Base-by-base conservation (phyloP, 2,888 invertebrate genomes). In the Aspidiotus destructor region DNA sequence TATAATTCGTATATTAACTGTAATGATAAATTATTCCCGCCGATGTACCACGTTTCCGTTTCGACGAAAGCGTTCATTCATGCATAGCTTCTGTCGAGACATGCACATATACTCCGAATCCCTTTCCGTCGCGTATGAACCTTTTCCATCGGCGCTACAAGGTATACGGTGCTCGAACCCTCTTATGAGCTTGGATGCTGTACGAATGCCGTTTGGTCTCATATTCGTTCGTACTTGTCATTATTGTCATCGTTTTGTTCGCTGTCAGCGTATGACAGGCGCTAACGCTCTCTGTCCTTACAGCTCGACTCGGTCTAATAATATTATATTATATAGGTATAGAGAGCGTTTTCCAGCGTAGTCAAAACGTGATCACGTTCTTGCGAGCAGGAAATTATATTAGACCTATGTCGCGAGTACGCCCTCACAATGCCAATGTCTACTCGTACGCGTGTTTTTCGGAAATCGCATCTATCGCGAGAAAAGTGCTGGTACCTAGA, bases 21-120 rank as follows among this genome's bases (percentile, higher is more conserved):
- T 40, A 15, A 63, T 63, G 63, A 63, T 63, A 63, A 63, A 63
- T 63, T 63, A 63, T 63, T 63, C 63, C 41, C 41, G 63, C 63
- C 63, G 17, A 52, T 17, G 63, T 63, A 63, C 15, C 63, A 40
- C 63, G 41, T 63, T 63, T 63, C 63, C 63, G 63, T 54, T 63
- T 8, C 55, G 63, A 41, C 53, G 13, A 63, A 63, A 54, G 42
- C 41, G 63, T 63, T 54, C 63, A 63, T 63, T 63, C 63, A 55
- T 63, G 63, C 63, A 63, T 63, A 63, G 54, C 63, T 63, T 63
- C 54, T 63, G 63, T 63, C 63, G 63, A 63, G 63, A 54, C 63
- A 63, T 10, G 16, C 9, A 6, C 13, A 53, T 41, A 53, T 16
- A 13, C 17, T 48, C n/a, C 28, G 28, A 28, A 28, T 28, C 28